These are phyloP conservation scores for Aleiodes alternator DNA, from an alignment of 2,888 invertebrate genomes.

Conservation along the genomic window DNA sequence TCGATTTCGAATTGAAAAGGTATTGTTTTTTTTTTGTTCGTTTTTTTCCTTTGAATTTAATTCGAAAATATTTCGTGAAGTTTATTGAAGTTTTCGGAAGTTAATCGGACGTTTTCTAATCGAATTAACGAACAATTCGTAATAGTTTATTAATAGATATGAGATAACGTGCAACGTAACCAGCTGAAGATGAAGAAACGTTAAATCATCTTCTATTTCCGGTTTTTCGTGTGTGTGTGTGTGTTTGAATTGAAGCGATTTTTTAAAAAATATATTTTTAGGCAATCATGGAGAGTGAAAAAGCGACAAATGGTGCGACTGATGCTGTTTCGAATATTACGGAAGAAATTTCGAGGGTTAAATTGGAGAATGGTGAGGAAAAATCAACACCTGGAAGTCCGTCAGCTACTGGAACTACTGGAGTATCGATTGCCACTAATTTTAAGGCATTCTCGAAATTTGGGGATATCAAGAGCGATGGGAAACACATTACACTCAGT, in stretches of 20 bases:
- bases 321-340: slow-evolving; percentile 52
- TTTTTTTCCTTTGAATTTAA: neutral
- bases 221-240: neutral
- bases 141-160: slow-evolving; percentile 69
- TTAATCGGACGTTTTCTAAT: slow-evolving; percentile 44
- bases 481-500: slow-evolving; percentile 89
- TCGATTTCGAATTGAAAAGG: neutral
- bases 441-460: slow-evolving; percentile 91
- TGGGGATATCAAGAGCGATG: slow-evolving; percentile 90
- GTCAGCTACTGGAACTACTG: slow-evolving; percentile 45
- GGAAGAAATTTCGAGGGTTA: slow-evolving; percentile 63
- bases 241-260: slow-evolving; percentile 6
- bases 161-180: slow-evolving; percentile 55
- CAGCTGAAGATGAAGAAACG: neutral
- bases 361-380: slow-evolving; percentile 62
- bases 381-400: slow-evolving; percentile 65
- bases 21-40: neutral
- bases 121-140: slow-evolving; percentile 59
- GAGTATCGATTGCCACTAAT: slow-evolving; percentile 63
- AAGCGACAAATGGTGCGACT: slow-evolving; percentile 37
- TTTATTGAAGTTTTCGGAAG: neutral
- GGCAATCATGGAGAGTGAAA: slow-evolving; percentile 46
- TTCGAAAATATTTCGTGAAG: neutral
- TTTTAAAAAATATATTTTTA: neutral
- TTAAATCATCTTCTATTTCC: slow-evolving; percentile 19